Percentiles rank a stretch among this genome's conserved stretches.
Conservation (phyloP, 2,888 invertebrate genomes). For the Meloe dianella region DNA sequence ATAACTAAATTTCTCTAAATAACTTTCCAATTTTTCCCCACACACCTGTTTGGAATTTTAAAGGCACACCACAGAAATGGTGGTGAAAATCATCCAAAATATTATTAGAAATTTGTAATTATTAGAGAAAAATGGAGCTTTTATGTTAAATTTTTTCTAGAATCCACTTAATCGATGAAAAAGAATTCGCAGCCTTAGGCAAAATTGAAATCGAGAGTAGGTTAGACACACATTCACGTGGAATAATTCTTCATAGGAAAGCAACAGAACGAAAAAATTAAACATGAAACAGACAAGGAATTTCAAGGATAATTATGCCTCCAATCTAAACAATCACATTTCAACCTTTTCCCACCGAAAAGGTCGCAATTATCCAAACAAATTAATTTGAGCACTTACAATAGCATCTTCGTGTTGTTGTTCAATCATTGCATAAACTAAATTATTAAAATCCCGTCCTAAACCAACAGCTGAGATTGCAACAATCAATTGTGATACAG, state of each 20-base stretch:
- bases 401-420: conserved; percentile 20
- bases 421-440: conserved; percentile 34
- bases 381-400: too few relatives aligned
- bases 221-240: conserved; percentile 13
- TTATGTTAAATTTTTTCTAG: background rate
- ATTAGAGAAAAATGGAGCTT: too few relatives aligned
- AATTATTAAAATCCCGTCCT: conserved; percentile 64
- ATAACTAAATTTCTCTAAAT: too few relatives aligned
- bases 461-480: conserved; percentile 67
- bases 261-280: background rate
- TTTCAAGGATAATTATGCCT: conserved; percentile 18
- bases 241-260: background rate
- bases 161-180: background rate
- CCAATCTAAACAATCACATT: background rate
- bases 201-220: conserved; percentile 29
- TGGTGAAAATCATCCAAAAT: too few relatives aligned
- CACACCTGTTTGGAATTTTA: too few relatives aligned
- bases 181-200: conserved; percentile 12
- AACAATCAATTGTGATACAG: conserved; percentile 67
- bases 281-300: conserved; percentile 10
- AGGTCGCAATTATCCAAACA: background rate
- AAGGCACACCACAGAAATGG: too few relatives aligned
- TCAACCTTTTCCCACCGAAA: background rate
- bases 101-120: too few relatives aligned
- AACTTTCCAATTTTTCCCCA: too few relatives aligned